These are phyloP conservation scores for Carapus acus DNA, from an alignment of 2,797 vertebrate species.

Conservation along the genomic window DNA sequence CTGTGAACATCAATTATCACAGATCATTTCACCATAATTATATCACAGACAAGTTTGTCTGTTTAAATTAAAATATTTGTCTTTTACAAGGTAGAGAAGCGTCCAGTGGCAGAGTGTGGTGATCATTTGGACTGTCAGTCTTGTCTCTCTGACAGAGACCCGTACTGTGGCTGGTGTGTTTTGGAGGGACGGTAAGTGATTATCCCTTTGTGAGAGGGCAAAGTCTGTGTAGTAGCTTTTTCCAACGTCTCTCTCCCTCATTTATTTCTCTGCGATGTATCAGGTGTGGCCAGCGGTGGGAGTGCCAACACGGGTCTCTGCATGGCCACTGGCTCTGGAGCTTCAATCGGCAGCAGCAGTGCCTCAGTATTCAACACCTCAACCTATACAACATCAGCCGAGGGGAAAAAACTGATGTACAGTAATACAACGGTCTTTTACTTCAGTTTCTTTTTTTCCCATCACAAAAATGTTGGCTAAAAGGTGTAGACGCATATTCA, in stretches of 20 bases:
- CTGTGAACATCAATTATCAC: too few species aligned
- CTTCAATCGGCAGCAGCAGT: slow-evolving; percentile 77
- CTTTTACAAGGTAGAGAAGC: slow-evolving; percentile 80
- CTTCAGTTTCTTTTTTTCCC: too few species aligned
- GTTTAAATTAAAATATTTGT: too few species aligned
- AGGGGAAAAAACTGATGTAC: slow-evolving; percentile 84
- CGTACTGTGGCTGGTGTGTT: slow-evolving; percentile 97
- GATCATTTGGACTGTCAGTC: slow-evolving; percentile 81
- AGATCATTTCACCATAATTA: too few species aligned
- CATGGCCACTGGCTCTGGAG: slow-evolving; percentile 91
- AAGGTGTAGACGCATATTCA: background rate
- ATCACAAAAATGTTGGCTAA: background rate
- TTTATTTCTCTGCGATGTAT: slow-evolving; percentile 4
- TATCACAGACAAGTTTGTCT: too few species aligned
- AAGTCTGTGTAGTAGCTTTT: background rate
- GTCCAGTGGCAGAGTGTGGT: slow-evolving; percentile 87
- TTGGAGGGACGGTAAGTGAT: slow-evolving; percentile 85
- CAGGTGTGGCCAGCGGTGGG: slow-evolving; percentile 82
- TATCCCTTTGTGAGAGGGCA: background rate
- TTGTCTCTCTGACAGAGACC: slow-evolving; percentile 83
- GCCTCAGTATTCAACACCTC: slow-evolving; percentile 77
- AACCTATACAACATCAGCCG: slow-evolving; percentile 88
- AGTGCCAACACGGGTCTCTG: slow-evolving; percentile 76
- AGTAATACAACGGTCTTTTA: slow-evolving; percentile 35
- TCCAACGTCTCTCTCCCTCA: background rate